phyloP scores from a whole-genome alignment of 35 echinoderm and acorn worm genomes.

The Diadema setosum region DNA sequence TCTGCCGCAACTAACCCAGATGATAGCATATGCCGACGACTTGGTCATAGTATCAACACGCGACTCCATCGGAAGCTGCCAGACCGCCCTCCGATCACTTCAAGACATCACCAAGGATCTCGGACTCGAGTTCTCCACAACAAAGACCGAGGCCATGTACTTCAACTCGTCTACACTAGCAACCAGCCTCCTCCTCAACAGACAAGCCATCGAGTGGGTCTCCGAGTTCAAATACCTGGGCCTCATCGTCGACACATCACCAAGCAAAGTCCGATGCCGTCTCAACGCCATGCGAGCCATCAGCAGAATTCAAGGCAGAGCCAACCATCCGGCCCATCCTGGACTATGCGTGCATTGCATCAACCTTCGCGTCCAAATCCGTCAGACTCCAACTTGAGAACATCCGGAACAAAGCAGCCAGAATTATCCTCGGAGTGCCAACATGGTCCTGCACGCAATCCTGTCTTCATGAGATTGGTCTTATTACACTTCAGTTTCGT shows the following conservation, averaged over 20 bases:
- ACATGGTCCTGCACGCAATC: neutral
- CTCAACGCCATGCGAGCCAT: conserved; percentile 2
- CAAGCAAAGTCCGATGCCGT: neutral
- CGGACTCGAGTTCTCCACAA: neutral
- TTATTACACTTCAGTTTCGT: too few relatives aligned
- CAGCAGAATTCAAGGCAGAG: neutral
- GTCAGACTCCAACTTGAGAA: neutral
- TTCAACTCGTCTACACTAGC: neutral
- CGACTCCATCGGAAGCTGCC: neutral
- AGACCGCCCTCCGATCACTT: neutral
- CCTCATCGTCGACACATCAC: neutral
- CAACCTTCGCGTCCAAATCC: neutral
- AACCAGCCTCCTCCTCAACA: neutral
- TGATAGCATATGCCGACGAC: conserved; percentile 7
- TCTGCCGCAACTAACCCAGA: neutral
- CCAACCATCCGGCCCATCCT: neutral
- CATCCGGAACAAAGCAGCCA: neutral
- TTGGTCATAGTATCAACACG: neutral
- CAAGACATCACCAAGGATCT: neutral
- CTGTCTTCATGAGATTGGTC: too few relatives aligned
- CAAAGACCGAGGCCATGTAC: neutral
- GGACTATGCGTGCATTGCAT: neutral
- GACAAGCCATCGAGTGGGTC: neutral
- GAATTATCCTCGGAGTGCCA: neutral
- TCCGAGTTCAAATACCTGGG: neutral